Evolutionary conservation across 2,113 vertebrate genomes (phyloP).

Genomic region (Ammodytes marinus): DNA sequence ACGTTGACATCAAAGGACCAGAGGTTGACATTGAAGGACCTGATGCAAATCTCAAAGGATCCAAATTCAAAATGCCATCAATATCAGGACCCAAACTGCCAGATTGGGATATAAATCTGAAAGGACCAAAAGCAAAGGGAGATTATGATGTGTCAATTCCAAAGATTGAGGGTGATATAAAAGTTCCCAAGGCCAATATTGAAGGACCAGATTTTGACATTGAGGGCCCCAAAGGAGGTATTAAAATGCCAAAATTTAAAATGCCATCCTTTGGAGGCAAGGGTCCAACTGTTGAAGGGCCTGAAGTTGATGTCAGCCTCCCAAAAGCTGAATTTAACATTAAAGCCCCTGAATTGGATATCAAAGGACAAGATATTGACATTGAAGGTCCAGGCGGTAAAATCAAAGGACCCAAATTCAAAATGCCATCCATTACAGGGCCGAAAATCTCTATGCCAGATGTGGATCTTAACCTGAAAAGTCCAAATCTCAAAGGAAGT

Average conservation of each 20-base stretch:
- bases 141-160: too few species aligned
- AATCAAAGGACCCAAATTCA: conserved; percentile 17
- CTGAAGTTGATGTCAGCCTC: conserved; percentile 5
- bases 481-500: conserved; percentile 9
- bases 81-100: conserved; percentile 57
- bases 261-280: conserved; percentile 72
- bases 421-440: conserved; percentile 10
- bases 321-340: neutral
- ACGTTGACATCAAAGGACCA: conserved; percentile 56
- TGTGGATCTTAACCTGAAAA: conserved; percentile 22
- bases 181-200: neutral
- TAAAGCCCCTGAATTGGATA: neutral
- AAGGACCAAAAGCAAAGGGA: too few species aligned
- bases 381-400: neutral
- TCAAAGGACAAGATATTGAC: too few species aligned
- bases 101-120: neutral
- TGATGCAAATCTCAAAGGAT: neutral
- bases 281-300: neutral
- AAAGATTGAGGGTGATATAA: neutral
- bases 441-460: conserved; percentile 16
- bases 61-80: conserved; percentile 10
- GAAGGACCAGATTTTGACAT: conserved; percentile 36
- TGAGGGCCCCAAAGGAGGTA: conserved; percentile 15
- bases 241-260: conserved; percentile 69
- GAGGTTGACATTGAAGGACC: conserved; percentile 58